Evolutionary conservation across 2,888 invertebrate genomes (phyloP).

Genomic region (Acronicta alni): DNA sequence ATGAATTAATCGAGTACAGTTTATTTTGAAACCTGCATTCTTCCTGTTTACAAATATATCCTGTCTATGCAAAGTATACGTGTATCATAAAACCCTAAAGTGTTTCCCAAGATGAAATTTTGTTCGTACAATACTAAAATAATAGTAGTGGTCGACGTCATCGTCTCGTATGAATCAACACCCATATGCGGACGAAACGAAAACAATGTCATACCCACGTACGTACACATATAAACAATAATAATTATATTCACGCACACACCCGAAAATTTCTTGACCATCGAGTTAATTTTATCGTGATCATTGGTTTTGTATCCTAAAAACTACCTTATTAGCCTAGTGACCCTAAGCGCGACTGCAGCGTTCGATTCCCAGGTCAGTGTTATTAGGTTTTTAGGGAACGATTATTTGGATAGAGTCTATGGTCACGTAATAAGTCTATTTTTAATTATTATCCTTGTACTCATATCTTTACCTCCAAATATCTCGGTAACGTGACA

Average conservation of each 20-base stretch:
- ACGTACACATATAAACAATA: background rate
- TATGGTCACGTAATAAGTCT: too few species aligned
- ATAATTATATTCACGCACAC: background rate
- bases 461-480: too few species aligned
- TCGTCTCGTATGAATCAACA: conserved; percentile 19
- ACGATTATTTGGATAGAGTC: too few species aligned
- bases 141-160: conserved; percentile 22
- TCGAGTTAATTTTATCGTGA: too few species aligned
- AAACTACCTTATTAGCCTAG: too few species aligned
- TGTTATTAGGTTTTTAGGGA: too few species aligned
- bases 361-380: too few species aligned
- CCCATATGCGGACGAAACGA: conserved; percentile 12
- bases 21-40: background rate
- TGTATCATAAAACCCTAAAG: conserved; percentile 2
- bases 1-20: background rate
- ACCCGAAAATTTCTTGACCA: background rate
- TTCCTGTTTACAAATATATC: background rate
- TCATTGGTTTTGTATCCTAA: too few species aligned
- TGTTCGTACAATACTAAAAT: conserved; percentile 5
- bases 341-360: too few species aligned
- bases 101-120: conserved; percentile 8
- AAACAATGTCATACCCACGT: conserved; percentile 4
- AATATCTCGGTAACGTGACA: too few species aligned
- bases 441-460: too few species aligned
- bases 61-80: background rate